A percentile compares a stretch with the other conserved stretches of the same genome.
Conservation (phyloP, 2,888 invertebrate genomes). For the Noctua janthina region DNA sequence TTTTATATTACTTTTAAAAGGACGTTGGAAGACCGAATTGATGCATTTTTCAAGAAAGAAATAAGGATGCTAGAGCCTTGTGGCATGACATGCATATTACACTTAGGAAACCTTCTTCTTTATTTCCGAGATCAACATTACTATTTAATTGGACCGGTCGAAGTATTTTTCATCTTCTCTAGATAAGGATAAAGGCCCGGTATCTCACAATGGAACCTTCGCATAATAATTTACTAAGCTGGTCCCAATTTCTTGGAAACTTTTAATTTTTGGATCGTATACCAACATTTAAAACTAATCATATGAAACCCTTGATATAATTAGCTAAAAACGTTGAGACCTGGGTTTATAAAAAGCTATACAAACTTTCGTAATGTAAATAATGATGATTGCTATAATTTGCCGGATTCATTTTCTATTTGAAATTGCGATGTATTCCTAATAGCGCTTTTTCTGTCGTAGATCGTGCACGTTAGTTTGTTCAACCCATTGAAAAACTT, state of each 20-base stretch:
- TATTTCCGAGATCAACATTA: constrained; percentile 4
- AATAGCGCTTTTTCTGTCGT: constrained; percentile 33
- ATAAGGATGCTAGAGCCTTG: background rate
- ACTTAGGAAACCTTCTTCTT: background rate
- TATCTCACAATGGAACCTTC: constrained; percentile 13
- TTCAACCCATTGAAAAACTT: constrained; percentile 56
- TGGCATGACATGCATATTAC: background rate
- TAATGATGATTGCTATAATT: constrained; percentile 61
- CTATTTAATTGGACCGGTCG: background rate
- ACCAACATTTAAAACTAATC: constrained; percentile 4
- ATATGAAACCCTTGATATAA: background rate
- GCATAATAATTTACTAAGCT: background rate
- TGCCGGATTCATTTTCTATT: constrained; percentile 36
- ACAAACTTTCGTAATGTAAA: constrained; percentile 49
- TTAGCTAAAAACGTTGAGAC: constrained; percentile 10
- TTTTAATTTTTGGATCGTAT: constrained; percentile 25
- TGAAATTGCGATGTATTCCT: constrained; percentile 6
- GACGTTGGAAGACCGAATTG: background rate
- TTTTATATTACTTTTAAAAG: background rate
- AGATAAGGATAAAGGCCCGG: background rate
- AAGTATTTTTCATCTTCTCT: background rate
- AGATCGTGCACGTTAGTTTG: constrained; percentile 43
- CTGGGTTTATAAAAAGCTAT: constrained; percentile 43
- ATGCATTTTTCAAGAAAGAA: background rate
- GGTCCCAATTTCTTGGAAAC: constrained; percentile 25